Evolutionary conservation across 2,113 vertebrate species (phyloP).

Genomic region (Thamnaconus septentrionalis): DNA sequence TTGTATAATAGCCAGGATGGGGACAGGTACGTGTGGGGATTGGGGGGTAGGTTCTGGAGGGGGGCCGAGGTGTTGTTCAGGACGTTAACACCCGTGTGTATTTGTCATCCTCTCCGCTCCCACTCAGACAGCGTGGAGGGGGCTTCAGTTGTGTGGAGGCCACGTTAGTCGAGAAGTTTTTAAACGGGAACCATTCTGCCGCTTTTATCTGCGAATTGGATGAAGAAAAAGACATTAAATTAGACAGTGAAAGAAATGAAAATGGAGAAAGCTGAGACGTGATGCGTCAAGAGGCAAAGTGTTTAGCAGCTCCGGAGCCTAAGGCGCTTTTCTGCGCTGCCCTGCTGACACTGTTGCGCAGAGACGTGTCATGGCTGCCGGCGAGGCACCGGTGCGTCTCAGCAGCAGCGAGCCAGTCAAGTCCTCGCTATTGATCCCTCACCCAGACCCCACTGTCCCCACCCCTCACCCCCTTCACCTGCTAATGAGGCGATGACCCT

Average conservation of each 20-base stretch:
- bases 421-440: conserved; percentile 31
- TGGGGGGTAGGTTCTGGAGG: no score
- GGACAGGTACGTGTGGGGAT: conserved; percentile 6
- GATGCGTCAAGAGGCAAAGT: conserved; percentile 2
- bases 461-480: conserved; percentile 37
- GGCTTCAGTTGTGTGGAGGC: conserved; percentile 5
- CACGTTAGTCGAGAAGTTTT: neutral
- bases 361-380: conserved; percentile 6
- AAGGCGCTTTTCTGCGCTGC: conserved; percentile 9
- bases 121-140: conserved; percentile 3
- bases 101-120: conserved; percentile 21
- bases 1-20: conserved; percentile 45
- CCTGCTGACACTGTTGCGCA: conserved; percentile 17
- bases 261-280: neutral
- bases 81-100: conserved; percentile 26
- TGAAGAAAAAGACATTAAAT: neutral
- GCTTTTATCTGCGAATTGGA: conserved; percentile 15
- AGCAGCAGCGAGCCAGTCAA: conserved; percentile 5
- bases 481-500: conserved; percentile 42
- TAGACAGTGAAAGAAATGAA: conserved; percentile 2
- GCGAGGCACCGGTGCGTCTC: conserved; percentile 8
- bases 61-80: neutral
- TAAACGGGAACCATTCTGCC: conserved; percentile 5
- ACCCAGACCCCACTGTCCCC: conserved; percentile 25
- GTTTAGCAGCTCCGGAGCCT: conserved; percentile 4